Conservation (phyloP, 2,797 vertebrate species). For the Artibeus lituratus region DNA sequence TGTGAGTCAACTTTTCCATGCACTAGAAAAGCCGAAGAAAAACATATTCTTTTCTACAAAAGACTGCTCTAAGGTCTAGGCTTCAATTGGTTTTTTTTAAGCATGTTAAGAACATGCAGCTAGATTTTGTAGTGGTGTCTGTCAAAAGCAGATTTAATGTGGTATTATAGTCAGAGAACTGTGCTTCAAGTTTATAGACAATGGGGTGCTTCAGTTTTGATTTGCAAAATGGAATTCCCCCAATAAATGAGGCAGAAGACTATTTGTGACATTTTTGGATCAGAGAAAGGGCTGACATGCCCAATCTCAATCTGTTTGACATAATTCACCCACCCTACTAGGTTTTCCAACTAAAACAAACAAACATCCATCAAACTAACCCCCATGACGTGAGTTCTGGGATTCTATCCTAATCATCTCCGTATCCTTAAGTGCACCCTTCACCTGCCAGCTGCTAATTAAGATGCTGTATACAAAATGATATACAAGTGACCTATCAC, state of each 20-base stretch:
- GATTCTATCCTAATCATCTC: neutral
- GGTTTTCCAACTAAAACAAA: constrained; percentile 21
- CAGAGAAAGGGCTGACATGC: neutral
- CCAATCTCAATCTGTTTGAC: neutral
- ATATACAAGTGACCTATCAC: neutral
- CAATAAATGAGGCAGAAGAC: neutral
- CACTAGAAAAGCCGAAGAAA: neutral
- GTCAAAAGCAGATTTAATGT: neutral
- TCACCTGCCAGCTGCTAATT: neutral
- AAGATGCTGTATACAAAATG: neutral
- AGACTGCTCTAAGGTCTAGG: neutral
- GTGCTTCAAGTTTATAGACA: neutral
- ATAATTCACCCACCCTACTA: neutral
- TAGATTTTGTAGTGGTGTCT: neutral
- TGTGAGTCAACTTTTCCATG: neutral
- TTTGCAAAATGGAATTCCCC: neutral
- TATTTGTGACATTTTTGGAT: neutral
- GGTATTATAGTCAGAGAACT: neutral
- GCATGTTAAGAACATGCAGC: neutral
- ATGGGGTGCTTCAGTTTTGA: neutral
- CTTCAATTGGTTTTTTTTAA: neutral
- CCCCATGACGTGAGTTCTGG: neutral
- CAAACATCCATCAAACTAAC: neutral
- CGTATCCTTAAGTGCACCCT: neutral
- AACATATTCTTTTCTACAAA: neutral